Evolutionary conservation across 2,888 invertebrate species (phyloP).

Genomic region (Theretra japonica): DNA sequence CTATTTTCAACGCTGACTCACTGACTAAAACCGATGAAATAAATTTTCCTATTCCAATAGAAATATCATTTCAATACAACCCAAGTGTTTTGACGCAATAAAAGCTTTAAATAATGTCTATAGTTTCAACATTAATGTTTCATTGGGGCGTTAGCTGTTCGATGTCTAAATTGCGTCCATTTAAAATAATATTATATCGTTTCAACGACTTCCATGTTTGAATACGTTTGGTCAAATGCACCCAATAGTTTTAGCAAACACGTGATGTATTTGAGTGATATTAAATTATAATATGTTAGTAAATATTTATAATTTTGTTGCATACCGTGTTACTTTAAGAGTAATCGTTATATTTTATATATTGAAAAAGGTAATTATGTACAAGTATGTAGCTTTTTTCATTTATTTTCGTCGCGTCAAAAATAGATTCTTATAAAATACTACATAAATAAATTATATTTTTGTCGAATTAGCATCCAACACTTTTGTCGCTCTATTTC

Average conservation of each 20-base stretch:
- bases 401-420: too few relatives aligned
- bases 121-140: conserved; percentile 19
- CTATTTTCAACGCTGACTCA: not conserved
- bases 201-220: not conserved
- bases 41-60: not conserved
- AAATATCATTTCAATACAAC: not conserved
- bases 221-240: not conserved
- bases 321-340: too few relatives aligned
- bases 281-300: too few relatives aligned
- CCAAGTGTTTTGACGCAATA: conserved; percentile 13
- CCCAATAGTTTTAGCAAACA: not conserved
- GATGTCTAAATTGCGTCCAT: conserved; percentile 14
- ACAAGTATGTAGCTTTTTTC: too few relatives aligned
- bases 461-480: too few relatives aligned
- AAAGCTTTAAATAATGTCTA: conserved; percentile 20
- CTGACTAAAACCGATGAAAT: not conserved
- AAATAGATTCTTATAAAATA: too few relatives aligned
- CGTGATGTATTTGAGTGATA: not conserved
- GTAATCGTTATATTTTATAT: too few relatives aligned
- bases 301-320: too few relatives aligned
- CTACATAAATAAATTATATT: too few relatives aligned
- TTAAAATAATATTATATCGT: conserved; percentile 18
- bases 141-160: not conserved
- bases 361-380: too few relatives aligned
- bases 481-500: too few relatives aligned